Conservation (phyloP, 1,140 invertebrate genomes). For the Cataglyphis hispanica region DNA sequence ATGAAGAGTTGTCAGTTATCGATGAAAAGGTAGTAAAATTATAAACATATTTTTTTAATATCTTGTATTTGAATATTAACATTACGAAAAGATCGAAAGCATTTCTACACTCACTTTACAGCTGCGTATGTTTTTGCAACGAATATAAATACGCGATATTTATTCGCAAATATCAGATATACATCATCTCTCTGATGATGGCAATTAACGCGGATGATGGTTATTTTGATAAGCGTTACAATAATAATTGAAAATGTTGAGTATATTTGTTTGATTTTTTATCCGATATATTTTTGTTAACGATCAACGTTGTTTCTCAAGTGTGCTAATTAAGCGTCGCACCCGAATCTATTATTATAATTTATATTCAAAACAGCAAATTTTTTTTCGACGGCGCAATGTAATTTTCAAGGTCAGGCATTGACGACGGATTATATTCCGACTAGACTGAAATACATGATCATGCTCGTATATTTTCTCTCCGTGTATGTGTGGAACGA, state of each 20-base stretch:
- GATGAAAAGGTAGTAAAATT: not conserved
- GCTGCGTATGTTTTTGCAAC: not conserved
- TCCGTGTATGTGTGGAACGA: too few relatives aligned
- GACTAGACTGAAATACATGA: slow-evolving; percentile 8
- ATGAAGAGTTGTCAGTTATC: not conserved
- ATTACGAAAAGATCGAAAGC: not conserved
- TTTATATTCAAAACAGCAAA: slow-evolving; percentile 12
- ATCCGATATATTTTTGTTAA: not conserved
- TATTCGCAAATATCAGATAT: not conserved
- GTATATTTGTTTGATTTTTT: slow-evolving; percentile 1
- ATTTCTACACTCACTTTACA: not conserved
- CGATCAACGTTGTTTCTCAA: not conserved
- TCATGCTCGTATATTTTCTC: not conserved
- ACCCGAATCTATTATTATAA: not conserved
- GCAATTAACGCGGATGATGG: too few relatives aligned
- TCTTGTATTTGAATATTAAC: not conserved
- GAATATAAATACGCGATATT: slow-evolving; percentile 11
- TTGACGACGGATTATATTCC: slow-evolving; percentile 33
- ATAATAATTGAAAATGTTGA: not conserved
- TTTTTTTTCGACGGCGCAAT: not conserved
- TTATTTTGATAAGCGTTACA: too few relatives aligned
- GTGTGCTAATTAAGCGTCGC: not conserved
- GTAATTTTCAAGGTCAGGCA: slow-evolving; percentile 6
- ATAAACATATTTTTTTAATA: not conserved
- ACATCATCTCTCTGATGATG: too few relatives aligned